Conservation (phyloP, 1,140 invertebrate genomes). For the Aphaenogaster rudis region DNA sequence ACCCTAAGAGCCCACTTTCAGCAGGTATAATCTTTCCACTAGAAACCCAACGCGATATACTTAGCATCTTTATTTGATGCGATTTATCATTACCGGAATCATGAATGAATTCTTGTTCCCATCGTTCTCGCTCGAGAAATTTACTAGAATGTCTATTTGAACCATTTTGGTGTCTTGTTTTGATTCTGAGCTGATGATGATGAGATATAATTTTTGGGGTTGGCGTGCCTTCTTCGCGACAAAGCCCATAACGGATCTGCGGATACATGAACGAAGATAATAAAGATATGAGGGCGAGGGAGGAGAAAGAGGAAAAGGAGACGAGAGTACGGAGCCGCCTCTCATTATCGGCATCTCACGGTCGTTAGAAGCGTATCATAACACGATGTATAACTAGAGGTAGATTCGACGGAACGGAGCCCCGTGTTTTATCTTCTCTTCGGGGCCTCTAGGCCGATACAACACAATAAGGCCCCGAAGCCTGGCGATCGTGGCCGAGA, state of each 20-base stretch:
- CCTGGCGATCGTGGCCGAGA: slow-evolving; percentile 76
- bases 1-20: not conserved
- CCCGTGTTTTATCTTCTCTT: slow-evolving; percentile 72
- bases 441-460: slow-evolving; percentile 69
- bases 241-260: slow-evolving; percentile 1
- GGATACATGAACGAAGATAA: slow-evolving; percentile 52
- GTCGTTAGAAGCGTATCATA: slow-evolving; percentile 79
- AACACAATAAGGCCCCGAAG: slow-evolving; percentile 79
- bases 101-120: not conserved
- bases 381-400: slow-evolving; percentile 78
- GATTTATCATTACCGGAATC: not conserved
- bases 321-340: slow-evolving; percentile 58
- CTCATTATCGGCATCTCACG: slow-evolving; percentile 77
- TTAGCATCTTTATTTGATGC: not conserved
- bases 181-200: no score
- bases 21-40: not conserved
- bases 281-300: not conserved
- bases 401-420: slow-evolving; percentile 72
- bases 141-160: no score
- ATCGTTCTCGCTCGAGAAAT: not conserved
- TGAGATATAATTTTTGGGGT: not conserved
- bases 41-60: not conserved
- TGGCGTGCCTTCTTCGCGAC: not conserved
- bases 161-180: no score
- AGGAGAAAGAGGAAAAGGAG: not conserved